Percentiles rank a stretch among this genome's conserved stretches.
Evolutionary conservation across 1,140 invertebrate species (phyloP).

Genomic region (Drosophila grimshawi): DNA sequence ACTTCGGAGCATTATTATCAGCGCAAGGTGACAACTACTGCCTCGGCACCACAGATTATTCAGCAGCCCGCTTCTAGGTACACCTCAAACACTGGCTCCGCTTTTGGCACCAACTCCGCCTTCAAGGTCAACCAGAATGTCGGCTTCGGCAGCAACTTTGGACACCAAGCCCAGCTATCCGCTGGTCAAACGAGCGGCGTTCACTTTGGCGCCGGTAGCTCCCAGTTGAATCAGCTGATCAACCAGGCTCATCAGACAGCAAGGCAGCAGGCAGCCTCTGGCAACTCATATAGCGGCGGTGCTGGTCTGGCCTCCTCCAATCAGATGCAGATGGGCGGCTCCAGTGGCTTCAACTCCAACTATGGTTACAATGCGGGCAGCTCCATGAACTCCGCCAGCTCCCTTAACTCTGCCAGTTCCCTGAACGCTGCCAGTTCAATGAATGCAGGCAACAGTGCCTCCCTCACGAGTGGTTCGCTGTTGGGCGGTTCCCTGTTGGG

Average conservation of each 20-base stretch:
- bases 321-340: slow-evolving; percentile 38
- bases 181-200: slow-evolving; percentile 10
- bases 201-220: slow-evolving; percentile 23
- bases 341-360: slow-evolving; percentile 41
- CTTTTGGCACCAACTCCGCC: slow-evolving; percentile 52
- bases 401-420: slow-evolving; percentile 50
- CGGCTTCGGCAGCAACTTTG: slow-evolving; percentile 47
- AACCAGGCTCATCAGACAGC: slow-evolving; percentile 60
- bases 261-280: slow-evolving; percentile 49
- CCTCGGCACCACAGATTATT: slow-evolving; percentile 52
- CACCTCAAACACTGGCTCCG: slow-evolving; percentile 29
- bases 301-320: slow-evolving; percentile 38
- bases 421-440: slow-evolving; percentile 45
- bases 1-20: slow-evolving; percentile 72
- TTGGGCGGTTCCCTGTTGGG: slow-evolving; percentile 11
- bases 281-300: slow-evolving; percentile 29
- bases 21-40: slow-evolving; percentile 60
- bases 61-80: slow-evolving; percentile 46
- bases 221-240: slow-evolving; percentile 55
- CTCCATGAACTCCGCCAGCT: slow-evolving; percentile 50
- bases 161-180: slow-evolving; percentile 30
- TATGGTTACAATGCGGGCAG: slow-evolving; percentile 50
- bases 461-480: slow-evolving; percentile 25
- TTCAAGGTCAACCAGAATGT: slow-evolving; percentile 48
- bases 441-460: slow-evolving; percentile 46